phyloP scores from a whole-genome alignment of 1,140 invertebrate genomes.

The Neodiprion lecontei region DNA sequence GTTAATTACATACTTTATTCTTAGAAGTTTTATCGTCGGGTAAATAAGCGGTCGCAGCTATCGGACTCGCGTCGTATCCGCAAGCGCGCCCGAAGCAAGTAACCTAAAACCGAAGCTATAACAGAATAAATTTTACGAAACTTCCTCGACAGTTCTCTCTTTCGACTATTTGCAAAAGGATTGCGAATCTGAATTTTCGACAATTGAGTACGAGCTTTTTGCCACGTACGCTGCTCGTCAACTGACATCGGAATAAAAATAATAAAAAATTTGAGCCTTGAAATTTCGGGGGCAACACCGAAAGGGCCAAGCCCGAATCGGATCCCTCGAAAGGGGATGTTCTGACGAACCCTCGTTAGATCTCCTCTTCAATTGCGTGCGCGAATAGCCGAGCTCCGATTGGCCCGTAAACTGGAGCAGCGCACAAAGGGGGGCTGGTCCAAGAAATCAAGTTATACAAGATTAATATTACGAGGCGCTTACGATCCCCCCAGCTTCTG shows the following conservation, averaged over 20 bases:
- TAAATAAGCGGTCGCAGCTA: slow-evolving; percentile 23
- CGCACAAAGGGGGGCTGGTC: slow-evolving; percentile 36
- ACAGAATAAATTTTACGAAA: not conserved
- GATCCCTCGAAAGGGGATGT: not conserved
- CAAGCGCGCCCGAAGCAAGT: not conserved
- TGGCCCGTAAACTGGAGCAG: slow-evolving; percentile 50
- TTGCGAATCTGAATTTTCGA: no score
- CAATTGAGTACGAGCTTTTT: no score
- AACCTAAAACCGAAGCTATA: not conserved
- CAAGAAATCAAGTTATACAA: not conserved
- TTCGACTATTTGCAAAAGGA: no score
- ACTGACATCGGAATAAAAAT: no score
- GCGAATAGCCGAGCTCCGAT: slow-evolving; percentile 28
- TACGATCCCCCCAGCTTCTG: not conserved
- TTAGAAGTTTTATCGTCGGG: slow-evolving; percentile 35
- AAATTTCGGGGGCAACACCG: no score
- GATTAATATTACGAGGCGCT: not conserved
- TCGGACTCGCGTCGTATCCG: not conserved
- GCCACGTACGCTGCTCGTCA: no score
- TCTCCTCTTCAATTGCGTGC: not conserved
- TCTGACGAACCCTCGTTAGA: not conserved
- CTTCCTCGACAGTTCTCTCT: no score
- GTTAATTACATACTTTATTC: slow-evolving; percentile 30
- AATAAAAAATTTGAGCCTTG: no score
- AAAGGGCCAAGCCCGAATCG: no score